Evolutionary conservation across 2,113 vertebrate genomes (phyloP).

Genomic region (Todiramphus chloris): DNA sequence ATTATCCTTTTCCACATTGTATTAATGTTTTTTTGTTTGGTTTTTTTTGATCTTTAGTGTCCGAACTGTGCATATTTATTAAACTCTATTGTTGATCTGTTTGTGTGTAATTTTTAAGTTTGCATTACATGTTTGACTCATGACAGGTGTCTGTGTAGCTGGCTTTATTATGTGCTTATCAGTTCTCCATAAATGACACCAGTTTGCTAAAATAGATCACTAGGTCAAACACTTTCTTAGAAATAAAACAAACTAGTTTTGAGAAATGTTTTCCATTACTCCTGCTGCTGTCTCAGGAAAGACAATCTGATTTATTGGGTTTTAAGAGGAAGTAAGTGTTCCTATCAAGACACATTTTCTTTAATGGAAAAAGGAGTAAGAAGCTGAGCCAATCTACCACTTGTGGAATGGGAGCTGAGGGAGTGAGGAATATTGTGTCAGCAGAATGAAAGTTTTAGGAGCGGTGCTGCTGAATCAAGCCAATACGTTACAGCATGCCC

Average conservation of each 20-base stretch:
- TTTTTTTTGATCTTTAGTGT: not conserved
- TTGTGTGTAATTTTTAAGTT: constrained; percentile 7
- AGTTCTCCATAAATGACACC: not conserved
- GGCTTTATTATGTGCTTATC: not conserved
- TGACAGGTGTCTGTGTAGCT: not conserved
- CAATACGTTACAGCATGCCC: not conserved
- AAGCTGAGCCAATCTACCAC: not conserved
- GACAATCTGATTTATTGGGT: not conserved
- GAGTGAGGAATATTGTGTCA: not conserved
- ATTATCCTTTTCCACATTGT: not conserved
- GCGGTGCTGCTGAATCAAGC: not conserved
- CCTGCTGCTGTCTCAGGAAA: not conserved
- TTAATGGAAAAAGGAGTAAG: not conserved
- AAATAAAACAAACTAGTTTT: constrained; percentile 15
- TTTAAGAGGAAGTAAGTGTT: not conserved
- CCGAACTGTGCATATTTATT: not conserved
- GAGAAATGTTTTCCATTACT: not conserved
- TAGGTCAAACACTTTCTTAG: not conserved
- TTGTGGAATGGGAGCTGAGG: not conserved
- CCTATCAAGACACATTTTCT: not conserved
- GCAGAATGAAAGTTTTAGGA: not conserved
- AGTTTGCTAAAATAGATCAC: not conserved
- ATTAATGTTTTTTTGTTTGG: not conserved
- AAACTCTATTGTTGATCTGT: not conserved
- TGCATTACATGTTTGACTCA: not conserved